These are phyloP conservation scores for Drosophila nebulosa DNA, from an alignment of 1,140 invertebrate genomes.

Conservation along the genomic window DNA sequence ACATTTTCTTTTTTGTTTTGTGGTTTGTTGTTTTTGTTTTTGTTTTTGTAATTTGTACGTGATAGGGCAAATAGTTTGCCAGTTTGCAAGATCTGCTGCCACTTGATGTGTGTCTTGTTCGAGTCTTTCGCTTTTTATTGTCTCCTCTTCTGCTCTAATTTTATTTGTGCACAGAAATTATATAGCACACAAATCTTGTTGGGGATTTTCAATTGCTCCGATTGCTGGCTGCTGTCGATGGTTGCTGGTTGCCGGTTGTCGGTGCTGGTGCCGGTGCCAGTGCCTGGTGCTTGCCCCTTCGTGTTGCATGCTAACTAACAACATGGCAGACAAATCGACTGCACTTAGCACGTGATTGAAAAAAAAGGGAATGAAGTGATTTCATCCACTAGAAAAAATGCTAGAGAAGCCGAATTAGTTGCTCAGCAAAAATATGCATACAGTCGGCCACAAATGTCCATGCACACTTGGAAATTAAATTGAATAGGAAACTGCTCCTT, in stretches of 20 bases:
- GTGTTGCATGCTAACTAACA: constrained; percentile 52
- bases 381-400: constrained; percentile 15
- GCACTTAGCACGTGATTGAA: constrained; percentile 78
- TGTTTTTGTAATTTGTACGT: constrained; percentile 63
- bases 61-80: constrained; percentile 75
- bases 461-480: not conserved
- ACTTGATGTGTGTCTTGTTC: not conserved
- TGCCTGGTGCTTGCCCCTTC: constrained; percentile 20
- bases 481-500: no score
- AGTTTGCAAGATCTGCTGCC: constrained; percentile 29
- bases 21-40: no score
- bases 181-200: constrained; percentile 63
- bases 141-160: not conserved
- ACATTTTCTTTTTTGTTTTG: constrained; percentile 45
- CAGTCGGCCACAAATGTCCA: constrained; percentile 11
- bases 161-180: constrained; percentile 64
- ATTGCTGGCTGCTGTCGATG: not conserved
- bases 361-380: constrained; percentile 71
- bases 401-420: not conserved
- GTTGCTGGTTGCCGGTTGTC: not conserved
- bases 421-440: not conserved
- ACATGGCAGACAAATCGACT: constrained; percentile 72
- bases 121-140: constrained; percentile 1
- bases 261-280: no score
- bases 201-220: constrained; percentile 24